phyloP scores from a whole-genome alignment of 2,113 vertebrate species.

The Pristiophorus japonicus region DNA sequence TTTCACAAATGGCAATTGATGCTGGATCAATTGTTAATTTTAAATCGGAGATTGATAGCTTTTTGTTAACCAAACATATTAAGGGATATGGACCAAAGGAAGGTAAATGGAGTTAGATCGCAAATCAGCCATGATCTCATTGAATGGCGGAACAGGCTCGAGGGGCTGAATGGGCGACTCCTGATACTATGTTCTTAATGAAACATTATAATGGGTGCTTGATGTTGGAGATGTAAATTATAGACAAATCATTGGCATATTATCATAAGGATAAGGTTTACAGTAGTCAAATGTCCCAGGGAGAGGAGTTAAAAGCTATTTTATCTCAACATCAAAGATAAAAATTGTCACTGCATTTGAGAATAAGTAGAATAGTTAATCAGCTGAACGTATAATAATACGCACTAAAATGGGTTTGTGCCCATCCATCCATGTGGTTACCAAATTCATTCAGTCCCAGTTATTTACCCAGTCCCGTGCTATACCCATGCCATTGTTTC shows the following conservation, averaged over 20 bases:
- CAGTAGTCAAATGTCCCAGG: not conserved
- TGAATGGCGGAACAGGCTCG: too few relatives aligned
- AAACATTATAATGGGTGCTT: not conserved
- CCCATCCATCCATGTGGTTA: too few relatives aligned
- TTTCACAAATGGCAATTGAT: too few relatives aligned
- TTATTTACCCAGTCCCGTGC: not conserved
- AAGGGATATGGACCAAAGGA: too few relatives aligned
- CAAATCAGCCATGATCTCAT: too few relatives aligned
- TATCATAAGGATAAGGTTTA: not conserved
- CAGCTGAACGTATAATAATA: not conserved
- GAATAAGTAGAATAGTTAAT: not conserved
- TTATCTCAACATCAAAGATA: not conserved
- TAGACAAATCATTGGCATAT: not conserved
- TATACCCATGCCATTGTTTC: not conserved
- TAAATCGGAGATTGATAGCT: too few relatives aligned
- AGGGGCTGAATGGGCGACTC: too few relatives aligned
- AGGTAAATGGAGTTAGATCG: too few relatives aligned
- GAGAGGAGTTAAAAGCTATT: not conserved
- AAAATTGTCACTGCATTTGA: slow-evolving; percentile 8
- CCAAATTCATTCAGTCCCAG: not conserved
- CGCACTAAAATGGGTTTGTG: not conserved
- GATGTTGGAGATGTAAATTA: not conserved
- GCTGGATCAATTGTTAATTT: too few relatives aligned
- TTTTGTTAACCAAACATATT: too few relatives aligned
- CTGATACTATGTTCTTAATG: too few relatives aligned